Evolutionary conservation across 2,888 invertebrate genomes (phyloP), one percentile per base, ranked within the genome.

Genomic region (Cheilosia pagana): DNA sequence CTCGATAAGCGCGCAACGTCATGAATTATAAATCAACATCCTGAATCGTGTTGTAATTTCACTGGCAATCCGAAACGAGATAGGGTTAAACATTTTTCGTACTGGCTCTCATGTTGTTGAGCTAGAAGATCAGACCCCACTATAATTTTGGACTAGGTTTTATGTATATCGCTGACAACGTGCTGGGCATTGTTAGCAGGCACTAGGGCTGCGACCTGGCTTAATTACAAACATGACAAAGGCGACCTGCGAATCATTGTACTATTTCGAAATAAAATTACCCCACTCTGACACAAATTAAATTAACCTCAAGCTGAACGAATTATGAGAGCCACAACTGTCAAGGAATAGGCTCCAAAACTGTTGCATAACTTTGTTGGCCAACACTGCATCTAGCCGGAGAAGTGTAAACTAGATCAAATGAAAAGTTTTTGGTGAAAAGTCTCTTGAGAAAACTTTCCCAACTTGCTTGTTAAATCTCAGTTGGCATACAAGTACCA

Each of bases 401-500:
- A 45, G 59, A 74, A 70, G 75, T 81, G 85, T 71, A 85, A 85
- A 85, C 81, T 81, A 76, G 75, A 85, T 85, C 71, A 81, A 81
- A 85, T 65, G 75, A 55, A 83, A 83, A 83, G 53, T 79, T 83
- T 79, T 79, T 63, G 3, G 0, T 57, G 35, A 35, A 35, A 35
- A 35, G 35, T 65, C 63, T 77, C 70, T 63, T 48, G 19, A 45
- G 48, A 23, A 72, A 78, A 78, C 55, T 74, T 78, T 62, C 14
- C 8, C 65, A 63, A 41, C 28, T 21, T 31, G 12, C 53, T 45
- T 68, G 79, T 65, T 81, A 81, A 81, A 75, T 81, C 75, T 62
- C 70, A 70, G 74, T 67, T 60, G 16, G 53, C 23, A 7, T 71
- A 45, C n/a, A 70, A 85, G 60, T 81, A 31, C 81, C 85, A 85